Evolutionary conservation across 2,113 vertebrate genomes (phyloP), one percentile per base, ranked within the genome.

Genomic region (Amazona guildingii): DNA sequence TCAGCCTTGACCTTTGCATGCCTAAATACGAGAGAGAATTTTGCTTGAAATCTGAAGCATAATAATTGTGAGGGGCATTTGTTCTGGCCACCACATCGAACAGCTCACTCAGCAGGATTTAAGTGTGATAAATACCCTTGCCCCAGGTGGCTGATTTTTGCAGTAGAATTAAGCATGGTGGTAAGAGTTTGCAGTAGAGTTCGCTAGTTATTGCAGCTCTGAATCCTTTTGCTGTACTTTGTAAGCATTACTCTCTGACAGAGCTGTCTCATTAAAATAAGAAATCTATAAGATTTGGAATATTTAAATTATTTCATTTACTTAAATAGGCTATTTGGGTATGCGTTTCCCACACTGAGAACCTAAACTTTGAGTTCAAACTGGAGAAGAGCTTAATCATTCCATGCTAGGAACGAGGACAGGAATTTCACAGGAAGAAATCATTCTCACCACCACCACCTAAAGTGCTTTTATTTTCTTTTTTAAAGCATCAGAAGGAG

Each of bases 141-240:
- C 83, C 88, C 88, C 86, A 94, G 95, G 95, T 78, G 95, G 94
- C 92, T 97, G 96, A 97, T 97, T 97, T 97, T 73, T 95, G 72
- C 72, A 72, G 59, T 63, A 59, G 85, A 93, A 83, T 96, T 92
- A 95, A 90, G 51, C 1, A 0, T 78, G 44, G 52, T 83, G 31
- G 59, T 79, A 83, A 80, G 93, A 90, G 69, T 92, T 94, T 84
- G 74, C 90, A 44, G 63, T 69, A 61, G 46, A 62, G n/a, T 85
- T 95, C 62, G 41, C 54, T 72, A 29, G 64, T 91, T 88, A 67
- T 76, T 95, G n/a, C 35, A 73, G 19, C 44, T 87, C 74, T 55
- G 35, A 70, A 67, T 90, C 52, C 37, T 92, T 92, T 86, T 17
- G 39, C 39, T 91, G 49, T 69, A 62, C 51, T 81, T 77, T 19